A percentile compares a stretch with the other conserved stretches of the same genome.
phyloP scores from a whole-genome alignment of 2,888 invertebrate genomes.

The Bellardia bayeri region DNA sequence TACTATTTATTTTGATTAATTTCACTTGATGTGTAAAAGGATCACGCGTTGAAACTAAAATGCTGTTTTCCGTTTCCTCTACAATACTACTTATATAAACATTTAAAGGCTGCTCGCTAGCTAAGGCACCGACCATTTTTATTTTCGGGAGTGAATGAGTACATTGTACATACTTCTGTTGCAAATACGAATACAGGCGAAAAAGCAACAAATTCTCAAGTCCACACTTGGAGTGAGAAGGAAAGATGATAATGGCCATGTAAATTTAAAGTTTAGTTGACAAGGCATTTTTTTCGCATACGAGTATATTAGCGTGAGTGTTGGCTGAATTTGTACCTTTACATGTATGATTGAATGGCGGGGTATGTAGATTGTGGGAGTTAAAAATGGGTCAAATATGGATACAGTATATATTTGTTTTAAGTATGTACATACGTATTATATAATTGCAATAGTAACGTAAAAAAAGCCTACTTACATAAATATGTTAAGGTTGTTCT shows the following conservation, averaged over 20 bases:
- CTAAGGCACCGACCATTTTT: slow-evolving; percentile 26
- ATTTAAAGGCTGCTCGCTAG: slow-evolving; percentile 13
- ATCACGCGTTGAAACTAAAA: slow-evolving; percentile 64
- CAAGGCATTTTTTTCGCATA: slow-evolving; percentile 51
- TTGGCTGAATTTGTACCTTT: no score
- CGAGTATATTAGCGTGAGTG: not conserved
- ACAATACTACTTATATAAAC: slow-evolving; percentile 69
- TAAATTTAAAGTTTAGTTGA: slow-evolving; percentile 41
- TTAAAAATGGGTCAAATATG: slow-evolving; percentile 45
- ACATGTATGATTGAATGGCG: not conserved
- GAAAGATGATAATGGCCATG: slow-evolving; percentile 31
- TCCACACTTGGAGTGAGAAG: slow-evolving; percentile 37
- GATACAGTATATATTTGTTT: not conserved
- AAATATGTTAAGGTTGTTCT: slow-evolving; percentile 35
- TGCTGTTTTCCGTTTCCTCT: slow-evolving; percentile 66
- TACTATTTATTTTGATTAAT: slow-evolving; percentile 5
- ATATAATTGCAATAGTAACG: slow-evolving; percentile 40
- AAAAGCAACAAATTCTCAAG: not conserved
- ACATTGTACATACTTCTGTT: slow-evolving; percentile 32
- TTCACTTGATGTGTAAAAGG: slow-evolving; percentile 55
- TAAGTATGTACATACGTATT: slow-evolving; percentile 26
- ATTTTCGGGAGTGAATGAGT: slow-evolving; percentile 59
- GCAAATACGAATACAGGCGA: not conserved
- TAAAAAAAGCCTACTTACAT: not conserved
- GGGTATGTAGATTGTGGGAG: slow-evolving; percentile 6